These are phyloP conservation scores for Hypomesus transpacificus DNA, from an alignment of 2,113 vertebrate species.

Conservation along the genomic window DNA sequence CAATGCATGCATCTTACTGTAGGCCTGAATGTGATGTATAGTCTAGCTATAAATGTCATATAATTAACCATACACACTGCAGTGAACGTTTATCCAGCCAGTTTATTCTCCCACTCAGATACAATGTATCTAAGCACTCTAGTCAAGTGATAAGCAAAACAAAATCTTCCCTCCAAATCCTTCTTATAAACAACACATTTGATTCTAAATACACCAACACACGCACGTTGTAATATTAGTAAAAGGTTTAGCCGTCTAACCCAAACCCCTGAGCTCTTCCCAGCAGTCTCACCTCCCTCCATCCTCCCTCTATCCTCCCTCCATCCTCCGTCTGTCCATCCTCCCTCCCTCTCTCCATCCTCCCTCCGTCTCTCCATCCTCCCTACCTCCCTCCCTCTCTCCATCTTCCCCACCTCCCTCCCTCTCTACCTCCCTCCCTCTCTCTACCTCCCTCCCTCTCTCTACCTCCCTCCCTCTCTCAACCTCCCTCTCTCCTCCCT, in stretches of 20 bases:
- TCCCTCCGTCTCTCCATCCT: neutral
- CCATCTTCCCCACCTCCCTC: neutral
- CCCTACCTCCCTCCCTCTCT: neutral
- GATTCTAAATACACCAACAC: too few relatives aligned
- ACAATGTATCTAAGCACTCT: too few relatives aligned
- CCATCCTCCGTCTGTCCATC: neutral
- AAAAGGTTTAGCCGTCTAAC: neutral
- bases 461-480: neutral
- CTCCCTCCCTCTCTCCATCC: neutral
- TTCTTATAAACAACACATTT: too few relatives aligned
- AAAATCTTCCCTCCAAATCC: too few relatives aligned
- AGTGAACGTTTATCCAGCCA: too few relatives aligned
- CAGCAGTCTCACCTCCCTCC: neutral
- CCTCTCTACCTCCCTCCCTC: neutral
- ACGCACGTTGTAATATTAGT: too few relatives aligned
- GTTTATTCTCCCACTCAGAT: too few relatives aligned
- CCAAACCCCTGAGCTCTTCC: neutral
- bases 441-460: neutral
- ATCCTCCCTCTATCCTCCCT: neutral
- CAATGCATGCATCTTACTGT: too few relatives aligned
- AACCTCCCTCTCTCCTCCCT: neutral
- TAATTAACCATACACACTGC: too few relatives aligned
- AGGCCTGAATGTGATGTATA: too few relatives aligned
- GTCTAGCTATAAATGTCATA: too few relatives aligned
- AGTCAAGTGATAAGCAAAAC: too few relatives aligned